Evolutionary conservation across 1,140 invertebrate genomes (phyloP).

Genomic region (Telenomus remus): DNA sequence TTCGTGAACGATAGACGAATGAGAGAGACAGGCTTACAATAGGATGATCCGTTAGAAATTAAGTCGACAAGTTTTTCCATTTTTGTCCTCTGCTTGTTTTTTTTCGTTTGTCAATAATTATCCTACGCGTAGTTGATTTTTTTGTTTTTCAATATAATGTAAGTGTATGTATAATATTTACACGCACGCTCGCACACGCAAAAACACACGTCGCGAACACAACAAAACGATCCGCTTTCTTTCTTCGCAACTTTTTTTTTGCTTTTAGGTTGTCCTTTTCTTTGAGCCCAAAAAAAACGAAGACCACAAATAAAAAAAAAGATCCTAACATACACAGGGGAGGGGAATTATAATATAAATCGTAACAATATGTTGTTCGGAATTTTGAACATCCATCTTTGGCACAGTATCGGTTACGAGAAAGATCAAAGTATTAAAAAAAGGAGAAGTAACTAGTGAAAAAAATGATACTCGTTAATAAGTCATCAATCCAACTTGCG

Average conservation of each 20-base stretch:
- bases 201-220: slow-evolving; percentile 9
- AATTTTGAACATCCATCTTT: slow-evolving; percentile 72
- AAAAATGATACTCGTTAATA: too few species aligned
- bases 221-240: slow-evolving; percentile 3
- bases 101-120: slow-evolving; percentile 16
- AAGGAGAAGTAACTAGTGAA: slow-evolving; percentile 7
- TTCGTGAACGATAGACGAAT: slow-evolving; percentile 17
- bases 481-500: too few species aligned
- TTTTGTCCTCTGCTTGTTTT: slow-evolving; percentile 20
- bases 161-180: slow-evolving; percentile 47
- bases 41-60: slow-evolving; percentile 33
- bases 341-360: slow-evolving; percentile 13
- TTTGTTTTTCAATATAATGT: slow-evolving; percentile 1
- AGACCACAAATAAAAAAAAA: slow-evolving; percentile 4
- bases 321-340: neutral
- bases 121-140: slow-evolving; percentile 10
- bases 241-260: slow-evolving; percentile 1
- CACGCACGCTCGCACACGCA: slow-evolving; percentile 23
- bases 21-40: slow-evolving; percentile 8
- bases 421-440: slow-evolving; percentile 11
- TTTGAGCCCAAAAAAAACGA: slow-evolving; percentile 5
- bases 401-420: slow-evolving; percentile 63
- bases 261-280: neutral
- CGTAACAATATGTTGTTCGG: slow-evolving; percentile 53
- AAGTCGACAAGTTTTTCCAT: slow-evolving; percentile 22